Percentiles rank a stretch among this genome's conserved stretches.
Evolutionary conservation across 2,797 vertebrate species (phyloP).

Genomic region (Hafferia zeledoni): DNA sequence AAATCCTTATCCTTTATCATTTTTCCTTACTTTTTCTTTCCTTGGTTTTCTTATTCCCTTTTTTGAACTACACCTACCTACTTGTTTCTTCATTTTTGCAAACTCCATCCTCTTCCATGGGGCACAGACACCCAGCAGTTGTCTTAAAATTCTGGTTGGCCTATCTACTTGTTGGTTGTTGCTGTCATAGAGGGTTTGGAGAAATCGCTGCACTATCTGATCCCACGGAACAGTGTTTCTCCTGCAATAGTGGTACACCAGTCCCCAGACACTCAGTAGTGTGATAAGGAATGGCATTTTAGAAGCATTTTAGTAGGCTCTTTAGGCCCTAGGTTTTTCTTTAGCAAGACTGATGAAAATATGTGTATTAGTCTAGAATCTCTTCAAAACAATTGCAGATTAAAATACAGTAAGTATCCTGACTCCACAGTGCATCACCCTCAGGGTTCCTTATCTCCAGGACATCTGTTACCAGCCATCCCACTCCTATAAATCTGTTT

Average conservation of each 20-base stretch:
- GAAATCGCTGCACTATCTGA: background rate
- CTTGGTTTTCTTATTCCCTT: background rate
- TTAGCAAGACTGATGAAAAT: background rate
- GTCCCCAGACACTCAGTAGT: background rate
- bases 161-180: background rate
- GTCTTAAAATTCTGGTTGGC: background rate
- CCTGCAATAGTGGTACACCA: background rate
- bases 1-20: background rate
- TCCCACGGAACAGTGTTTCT: background rate
- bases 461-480: background rate
- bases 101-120: background rate
- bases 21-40: background rate
- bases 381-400: background rate
- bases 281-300: background rate
- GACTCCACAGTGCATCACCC: background rate
- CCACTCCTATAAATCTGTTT: background rate
- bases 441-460: background rate
- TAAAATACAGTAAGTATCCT: background rate
- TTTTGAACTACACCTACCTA: background rate
- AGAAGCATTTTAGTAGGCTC: background rate
- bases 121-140: background rate
- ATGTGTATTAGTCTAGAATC: background rate
- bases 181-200: background rate
- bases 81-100: background rate
- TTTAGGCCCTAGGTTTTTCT: background rate